Evolutionary conservation across 2,797 vertebrate genomes (phyloP), one percentile per base, ranked within the genome.

Genomic region (Coregonus sp.): DNA sequence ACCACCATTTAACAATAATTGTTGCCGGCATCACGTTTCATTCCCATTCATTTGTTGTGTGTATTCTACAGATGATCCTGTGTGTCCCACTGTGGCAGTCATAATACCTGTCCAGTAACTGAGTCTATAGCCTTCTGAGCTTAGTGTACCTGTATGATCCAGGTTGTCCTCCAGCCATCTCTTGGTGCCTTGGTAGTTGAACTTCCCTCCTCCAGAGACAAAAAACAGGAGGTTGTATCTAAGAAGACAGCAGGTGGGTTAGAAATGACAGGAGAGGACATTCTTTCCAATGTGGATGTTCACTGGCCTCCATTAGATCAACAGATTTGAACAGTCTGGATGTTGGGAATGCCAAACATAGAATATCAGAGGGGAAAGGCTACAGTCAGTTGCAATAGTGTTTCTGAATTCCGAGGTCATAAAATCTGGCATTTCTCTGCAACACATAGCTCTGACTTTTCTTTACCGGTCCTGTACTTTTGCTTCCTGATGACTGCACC

Each of bases 211-310:
- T 78, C 98, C 98, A 0, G 98, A 99, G 0, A 98, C 94, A 79
- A 99, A 99, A 92, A 99, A 99, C 75, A 99, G 92, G 82, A 99
- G 92, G 82, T 99, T 99, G 88, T 98, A 99, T 88, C 98, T 99
- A 82, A 72, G 76, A 61, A 89, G 14, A 75, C 35, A 72, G 79
- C 47, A 78, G 0, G 50, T 50, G 40, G 2, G 78, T 37, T 47
- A 31, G 70, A 37, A 33, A 69, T 2, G 33, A 15, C 4, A 11
- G 14, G 54, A 61, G 4, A 25, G 4, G 14, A 47, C 40, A 47
- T 9, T 47, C 7, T 9, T 7, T 15, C 33, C 5, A 67, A 67
- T 1, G 65, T 35, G 6, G n/a, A 20, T 61, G 59, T 61, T 20
- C 6, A 9, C 59, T 61, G 59, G 59, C 59, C 59, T 61, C 59